A percentile compares a stretch with the other conserved stretches of the same genome.
These are phyloP conservation scores for Pangasius larnaudii DNA, from an alignment of 2,797 vertebrate genomes.

Conservation along the genomic window DNA sequence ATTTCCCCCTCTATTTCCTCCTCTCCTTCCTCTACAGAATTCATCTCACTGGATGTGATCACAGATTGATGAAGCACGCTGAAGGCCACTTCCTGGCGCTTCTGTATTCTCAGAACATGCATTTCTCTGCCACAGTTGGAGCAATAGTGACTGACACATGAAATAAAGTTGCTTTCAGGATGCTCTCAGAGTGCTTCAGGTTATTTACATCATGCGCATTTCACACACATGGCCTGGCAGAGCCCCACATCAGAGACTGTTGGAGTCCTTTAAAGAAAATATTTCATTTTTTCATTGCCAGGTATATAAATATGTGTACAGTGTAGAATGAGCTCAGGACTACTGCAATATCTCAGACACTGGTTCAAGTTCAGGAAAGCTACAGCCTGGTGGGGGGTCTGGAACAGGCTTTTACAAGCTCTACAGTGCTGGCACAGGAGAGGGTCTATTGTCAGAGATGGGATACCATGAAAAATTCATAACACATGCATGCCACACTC, in stretches of 20 bases:
- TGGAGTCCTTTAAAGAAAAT: constrained; percentile 51
- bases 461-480: constrained; percentile 70
- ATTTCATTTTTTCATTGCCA: constrained; percentile 34
- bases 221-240: constrained; percentile 56
- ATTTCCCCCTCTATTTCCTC: background rate
- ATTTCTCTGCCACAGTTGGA: constrained; percentile 23
- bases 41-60: constrained; percentile 34
- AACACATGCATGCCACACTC: constrained; percentile 60
- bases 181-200: constrained; percentile 29
- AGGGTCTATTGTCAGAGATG: constrained; percentile 65
- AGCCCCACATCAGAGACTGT: constrained; percentile 31
- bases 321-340: background rate
- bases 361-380: constrained; percentile 25
- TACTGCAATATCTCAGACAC: constrained; percentile 3
- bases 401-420: constrained; percentile 67
- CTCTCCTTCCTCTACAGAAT: constrained; percentile 21
- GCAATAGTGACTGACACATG: constrained; percentile 34
- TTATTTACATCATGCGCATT: constrained; percentile 53
- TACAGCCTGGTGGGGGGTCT: constrained; percentile 25
- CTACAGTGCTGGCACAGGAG: constrained; percentile 57
- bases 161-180: constrained; percentile 49
- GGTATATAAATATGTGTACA: constrained; percentile 19
- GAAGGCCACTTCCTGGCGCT: constrained; percentile 32
- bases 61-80: constrained; percentile 31
- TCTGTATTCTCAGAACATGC: constrained; percentile 23